Conservation (phyloP, 2,797 vertebrate genomes). For the Emydoidea blandingii region DNA sequence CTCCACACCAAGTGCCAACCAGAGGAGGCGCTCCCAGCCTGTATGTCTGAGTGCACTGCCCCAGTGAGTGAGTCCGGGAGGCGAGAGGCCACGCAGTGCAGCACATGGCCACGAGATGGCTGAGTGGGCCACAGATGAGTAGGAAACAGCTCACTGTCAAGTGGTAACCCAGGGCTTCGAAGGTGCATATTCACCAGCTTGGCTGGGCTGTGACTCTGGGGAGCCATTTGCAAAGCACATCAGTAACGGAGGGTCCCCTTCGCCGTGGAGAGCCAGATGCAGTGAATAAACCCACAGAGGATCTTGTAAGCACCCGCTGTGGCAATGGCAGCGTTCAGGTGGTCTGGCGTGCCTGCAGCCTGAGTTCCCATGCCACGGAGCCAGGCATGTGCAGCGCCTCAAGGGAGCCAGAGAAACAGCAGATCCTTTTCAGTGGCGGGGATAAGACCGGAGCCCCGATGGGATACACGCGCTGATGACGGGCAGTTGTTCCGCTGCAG, state of each 20-base stretch:
- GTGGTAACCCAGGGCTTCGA: not conserved
- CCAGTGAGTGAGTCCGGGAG: too few species aligned
- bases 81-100: not conserved
- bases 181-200: not conserved
- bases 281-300: not conserved
- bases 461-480: not conserved
- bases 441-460: too few species aligned
- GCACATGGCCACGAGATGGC: not conserved
- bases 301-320: not conserved
- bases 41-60: not conserved
- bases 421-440: not conserved
- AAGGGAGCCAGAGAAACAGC: not conserved
- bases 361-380: not conserved
- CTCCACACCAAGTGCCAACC: too few species aligned
- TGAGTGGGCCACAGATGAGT: not conserved
- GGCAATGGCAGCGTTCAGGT: not conserved
- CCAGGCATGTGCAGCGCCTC: not conserved
- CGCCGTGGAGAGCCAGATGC: not conserved
- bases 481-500: not conserved
- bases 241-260: not conserved
- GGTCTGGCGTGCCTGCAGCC: not conserved
- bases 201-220: not conserved
- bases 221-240: not conserved
- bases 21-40: too few species aligned
- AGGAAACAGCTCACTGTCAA: not conserved